phyloP scores from a whole-genome alignment of 2,888 invertebrate species.

The Villa cingulata region DNA sequence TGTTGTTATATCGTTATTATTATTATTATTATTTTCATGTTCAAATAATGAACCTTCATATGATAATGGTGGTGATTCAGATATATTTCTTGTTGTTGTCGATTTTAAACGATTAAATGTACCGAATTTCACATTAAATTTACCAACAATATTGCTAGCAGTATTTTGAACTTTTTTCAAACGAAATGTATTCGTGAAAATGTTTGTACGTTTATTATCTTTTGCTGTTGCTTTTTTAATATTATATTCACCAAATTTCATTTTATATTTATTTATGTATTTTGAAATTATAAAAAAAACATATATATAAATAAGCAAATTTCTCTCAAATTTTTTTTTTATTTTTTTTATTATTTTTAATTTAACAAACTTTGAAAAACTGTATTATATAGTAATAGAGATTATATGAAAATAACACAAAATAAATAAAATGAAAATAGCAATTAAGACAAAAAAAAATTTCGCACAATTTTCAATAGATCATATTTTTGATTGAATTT shows the following conservation, averaged over 20 bases:
- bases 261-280: constrained; percentile 11
- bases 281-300: neutral
- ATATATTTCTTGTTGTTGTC: constrained; percentile 9
- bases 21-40: constrained; percentile 7
- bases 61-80: constrained; percentile 29
- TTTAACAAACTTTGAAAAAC: no score
- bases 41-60: constrained; percentile 33
- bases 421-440: no score
- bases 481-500: no score
- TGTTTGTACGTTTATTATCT: constrained; percentile 19
- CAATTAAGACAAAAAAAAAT: no score
- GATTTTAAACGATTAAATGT: constrained; percentile 8
- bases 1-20: neutral
- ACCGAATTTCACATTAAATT: constrained; percentile 27
- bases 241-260: constrained; percentile 36
- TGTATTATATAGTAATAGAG: no score
- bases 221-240: constrained; percentile 27
- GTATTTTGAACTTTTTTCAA: constrained; percentile 29
- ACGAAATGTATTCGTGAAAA: constrained; percentile 18
- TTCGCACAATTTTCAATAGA: no score
- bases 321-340: no score
- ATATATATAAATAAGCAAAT: neutral
- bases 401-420: no score
- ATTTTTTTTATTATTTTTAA: no score
- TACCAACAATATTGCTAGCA: constrained; percentile 28